Percentiles rank a stretch among this genome's conserved stretches.
phyloP scores from a whole-genome alignment of 2,888 invertebrate species.

The Lasioglossum zephyrum region DNA sequence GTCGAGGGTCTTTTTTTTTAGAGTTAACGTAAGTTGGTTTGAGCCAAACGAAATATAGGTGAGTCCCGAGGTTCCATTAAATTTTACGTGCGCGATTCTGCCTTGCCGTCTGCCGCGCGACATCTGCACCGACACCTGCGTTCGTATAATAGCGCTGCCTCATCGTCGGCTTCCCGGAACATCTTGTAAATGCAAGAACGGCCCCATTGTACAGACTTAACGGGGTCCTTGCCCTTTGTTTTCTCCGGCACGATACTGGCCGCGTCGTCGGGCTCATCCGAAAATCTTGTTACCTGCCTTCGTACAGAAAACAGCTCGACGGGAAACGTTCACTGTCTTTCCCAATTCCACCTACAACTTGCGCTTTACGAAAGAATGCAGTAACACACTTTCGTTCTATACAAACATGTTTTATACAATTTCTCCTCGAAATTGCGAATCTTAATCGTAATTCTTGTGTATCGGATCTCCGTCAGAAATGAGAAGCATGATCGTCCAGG shows the following conservation, averaged over 20 bases:
- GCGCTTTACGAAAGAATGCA: not conserved
- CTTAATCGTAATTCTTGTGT: no score
- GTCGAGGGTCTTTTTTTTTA: not conserved
- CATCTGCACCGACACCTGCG: conserved; percentile 78
- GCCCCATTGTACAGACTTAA: conserved; percentile 21
- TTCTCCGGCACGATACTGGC: conserved; percentile 14
- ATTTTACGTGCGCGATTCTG: conserved; percentile 57
- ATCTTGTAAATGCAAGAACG: conserved; percentile 62
- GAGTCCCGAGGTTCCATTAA: conserved; percentile 50
- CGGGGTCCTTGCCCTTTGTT: conserved; percentile 39
- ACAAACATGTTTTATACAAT: no score
- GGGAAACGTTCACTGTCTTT: not conserved
- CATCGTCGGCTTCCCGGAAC: conserved; percentile 61
- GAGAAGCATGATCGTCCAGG: not conserved
- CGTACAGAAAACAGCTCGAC: not conserved
- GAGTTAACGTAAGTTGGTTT: conserved; percentile 9
- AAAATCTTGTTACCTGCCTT: conserved; percentile 27
- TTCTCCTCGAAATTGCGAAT: no score
- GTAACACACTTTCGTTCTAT: not conserved
- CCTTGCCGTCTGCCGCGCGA: conserved; percentile 65
- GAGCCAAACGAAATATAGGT: conserved; percentile 33
- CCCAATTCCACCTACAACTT: not conserved
- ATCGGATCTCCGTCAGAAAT: not conserved
- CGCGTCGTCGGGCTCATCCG: not conserved
- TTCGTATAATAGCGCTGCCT: conserved; percentile 64